A percentile compares a stretch with the other conserved stretches of the same genome.
phyloP scores from a whole-genome alignment of 2,888 invertebrate genomes.

The Drosophila neotestacea region DNA sequence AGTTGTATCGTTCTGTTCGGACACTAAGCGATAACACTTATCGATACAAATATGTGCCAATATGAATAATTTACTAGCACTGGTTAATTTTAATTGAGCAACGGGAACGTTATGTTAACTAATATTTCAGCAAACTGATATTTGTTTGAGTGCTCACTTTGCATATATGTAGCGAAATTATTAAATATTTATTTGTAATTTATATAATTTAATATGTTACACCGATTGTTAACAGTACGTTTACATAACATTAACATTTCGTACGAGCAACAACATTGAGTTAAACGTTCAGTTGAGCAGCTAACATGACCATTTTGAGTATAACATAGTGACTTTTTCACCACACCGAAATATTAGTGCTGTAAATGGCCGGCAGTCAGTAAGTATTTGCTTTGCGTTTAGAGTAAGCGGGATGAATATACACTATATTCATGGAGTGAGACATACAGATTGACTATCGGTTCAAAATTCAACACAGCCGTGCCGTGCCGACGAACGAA shows the following conservation, averaged over 20 bases:
- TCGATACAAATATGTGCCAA: too few species aligned
- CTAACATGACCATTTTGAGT: slow-evolving; percentile 34
- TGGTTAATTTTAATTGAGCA: too few species aligned
- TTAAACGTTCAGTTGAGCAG: slow-evolving; percentile 43
- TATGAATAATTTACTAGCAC: too few species aligned
- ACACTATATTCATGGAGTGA: slow-evolving; percentile 28
- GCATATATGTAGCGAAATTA: background rate
- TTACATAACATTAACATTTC: slow-evolving; percentile 15
- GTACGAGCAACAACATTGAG: slow-evolving; percentile 9
- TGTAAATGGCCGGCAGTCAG: slow-evolving; percentile 38
- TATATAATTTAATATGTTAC: background rate
- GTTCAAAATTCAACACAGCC: slow-evolving; percentile 64
- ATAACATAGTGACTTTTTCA: slow-evolving; percentile 37
- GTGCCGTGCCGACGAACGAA: slow-evolving; percentile 74
- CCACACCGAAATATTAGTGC: slow-evolving; percentile 40
- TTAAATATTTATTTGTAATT: background rate
- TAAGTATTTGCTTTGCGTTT: background rate
- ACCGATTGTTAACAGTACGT: background rate
- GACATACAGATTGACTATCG: slow-evolving; percentile 40
- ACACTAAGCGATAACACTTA: too few species aligned
- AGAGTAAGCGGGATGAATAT: slow-evolving; percentile 37
- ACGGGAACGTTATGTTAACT: background rate
- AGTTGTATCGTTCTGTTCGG: background rate
- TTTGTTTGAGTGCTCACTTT: background rate
- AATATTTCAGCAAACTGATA: background rate